Evolutionary conservation across 2,888 invertebrate species (phyloP).

Genomic region (Drosophila imparisetae): DNA sequence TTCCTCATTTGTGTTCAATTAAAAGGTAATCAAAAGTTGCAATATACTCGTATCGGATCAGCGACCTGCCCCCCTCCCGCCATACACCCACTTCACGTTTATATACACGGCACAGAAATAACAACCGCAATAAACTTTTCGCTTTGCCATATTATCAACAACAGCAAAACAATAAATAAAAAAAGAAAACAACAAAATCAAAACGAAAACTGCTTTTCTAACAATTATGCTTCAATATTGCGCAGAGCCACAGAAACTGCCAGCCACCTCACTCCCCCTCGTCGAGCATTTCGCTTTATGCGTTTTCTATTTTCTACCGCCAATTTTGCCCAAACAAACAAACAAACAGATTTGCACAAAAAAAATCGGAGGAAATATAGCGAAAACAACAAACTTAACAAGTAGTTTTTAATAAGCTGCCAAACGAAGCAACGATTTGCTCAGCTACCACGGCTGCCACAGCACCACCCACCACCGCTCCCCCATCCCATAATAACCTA

Average conservation of each 20-base stretch:
- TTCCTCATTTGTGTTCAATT: slow-evolving; percentile 70
- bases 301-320: slow-evolving; percentile 57
- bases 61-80: slow-evolving; percentile 6
- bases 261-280: background rate
- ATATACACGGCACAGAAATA: slow-evolving; percentile 1
- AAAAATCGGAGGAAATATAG: slow-evolving; percentile 20
- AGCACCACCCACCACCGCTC: background rate
- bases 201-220: slow-evolving; percentile 53
- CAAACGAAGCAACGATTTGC: slow-evolving; percentile 34
- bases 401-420: slow-evolving; percentile 69
- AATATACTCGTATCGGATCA: slow-evolving; percentile 40
- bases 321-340: slow-evolving; percentile 51
- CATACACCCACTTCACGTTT: background rate
- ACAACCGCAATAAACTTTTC: slow-evolving; percentile 33
- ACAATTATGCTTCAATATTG: slow-evolving; percentile 70
- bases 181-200: slow-evolving; percentile 21
- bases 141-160: slow-evolving; percentile 24
- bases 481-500: background rate
- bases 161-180: slow-evolving; percentile 10
- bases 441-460: slow-evolving; percentile 9
- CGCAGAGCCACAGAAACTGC: slow-evolving; percentile 6
- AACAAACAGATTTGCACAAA: slow-evolving; percentile 16
- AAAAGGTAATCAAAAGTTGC: slow-evolving; percentile 71
- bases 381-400: slow-evolving; percentile 66
- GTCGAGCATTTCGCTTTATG: slow-evolving; percentile 29